Conservation (phyloP, 1,140 invertebrate species). For the Rhyacophila brunnea region DNA sequence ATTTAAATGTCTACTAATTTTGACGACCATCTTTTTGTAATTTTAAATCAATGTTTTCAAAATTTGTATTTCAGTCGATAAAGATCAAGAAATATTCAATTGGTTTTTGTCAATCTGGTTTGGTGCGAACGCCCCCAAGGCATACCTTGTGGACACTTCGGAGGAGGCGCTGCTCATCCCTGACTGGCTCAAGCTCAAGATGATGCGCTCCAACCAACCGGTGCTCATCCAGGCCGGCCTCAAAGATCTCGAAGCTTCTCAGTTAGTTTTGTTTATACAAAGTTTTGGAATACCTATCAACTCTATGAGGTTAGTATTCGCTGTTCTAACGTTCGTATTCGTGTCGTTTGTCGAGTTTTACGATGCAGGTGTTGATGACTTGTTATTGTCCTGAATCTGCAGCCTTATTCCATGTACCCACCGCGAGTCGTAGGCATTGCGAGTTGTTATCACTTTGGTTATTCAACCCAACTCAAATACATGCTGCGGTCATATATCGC, state of each 20-base stretch:
- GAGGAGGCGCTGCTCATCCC: constrained; percentile 86
- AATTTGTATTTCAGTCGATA: constrained; percentile 22
- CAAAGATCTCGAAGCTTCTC: constrained; percentile 80
- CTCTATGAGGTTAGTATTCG: constrained; percentile 67
- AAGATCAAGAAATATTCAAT: constrained; percentile 55
- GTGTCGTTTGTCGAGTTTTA: too few species aligned
- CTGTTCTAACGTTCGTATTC: too few species aligned
- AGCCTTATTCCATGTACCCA: too few species aligned
- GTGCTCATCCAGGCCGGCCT: constrained; percentile 83
- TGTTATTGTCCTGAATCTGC: too few species aligned
- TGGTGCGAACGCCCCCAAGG: constrained; percentile 70
- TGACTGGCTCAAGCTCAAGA: constrained; percentile 91
- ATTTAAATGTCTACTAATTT: too few species aligned
- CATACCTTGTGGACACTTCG: constrained; percentile 78
- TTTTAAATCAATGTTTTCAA: too few species aligned
- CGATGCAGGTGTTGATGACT: too few species aligned
- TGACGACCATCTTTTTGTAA: too few species aligned
- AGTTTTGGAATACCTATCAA: constrained; percentile 92
- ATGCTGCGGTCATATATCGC: too few species aligned
- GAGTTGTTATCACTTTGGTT: too few species aligned
- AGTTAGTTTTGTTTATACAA: constrained; percentile 93
- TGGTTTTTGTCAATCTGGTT: constrained; percentile 79
- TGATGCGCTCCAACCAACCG: constrained; percentile 85
- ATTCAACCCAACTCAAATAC: too few species aligned
- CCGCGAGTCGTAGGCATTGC: too few species aligned